Percentiles rank a stretch among this genome's conserved stretches.
phyloP scores from a whole-genome alignment of 2,888 invertebrate species.

The Drosophila emarginata region DNA sequence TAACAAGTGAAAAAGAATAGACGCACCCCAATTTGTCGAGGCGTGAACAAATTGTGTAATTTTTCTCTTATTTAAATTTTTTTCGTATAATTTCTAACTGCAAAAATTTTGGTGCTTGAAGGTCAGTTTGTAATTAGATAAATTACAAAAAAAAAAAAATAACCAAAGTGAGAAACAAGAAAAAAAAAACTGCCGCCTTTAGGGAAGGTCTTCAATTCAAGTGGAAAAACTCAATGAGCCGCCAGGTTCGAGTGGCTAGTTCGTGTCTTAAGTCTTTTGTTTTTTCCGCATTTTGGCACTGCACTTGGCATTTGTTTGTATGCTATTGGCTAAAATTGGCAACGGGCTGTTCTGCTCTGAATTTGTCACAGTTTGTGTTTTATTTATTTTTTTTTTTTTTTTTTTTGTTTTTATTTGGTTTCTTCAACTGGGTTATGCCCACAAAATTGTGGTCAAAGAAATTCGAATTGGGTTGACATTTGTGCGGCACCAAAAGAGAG shows the following conservation, averaged over 20 bases:
- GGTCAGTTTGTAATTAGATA: conserved; percentile 50
- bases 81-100: conserved; percentile 33
- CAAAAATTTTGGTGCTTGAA: conserved; percentile 47
- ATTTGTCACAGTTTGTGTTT: conserved; percentile 51
- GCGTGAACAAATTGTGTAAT: conserved; percentile 65
- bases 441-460: conserved; percentile 60
- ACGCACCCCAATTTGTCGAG: conserved; percentile 61
- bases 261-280: conserved; percentile 70
- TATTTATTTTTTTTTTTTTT: background rate
- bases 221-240: conserved; percentile 41
- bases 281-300: conserved; percentile 62
- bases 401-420: background rate
- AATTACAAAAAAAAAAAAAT: conserved; percentile 8
- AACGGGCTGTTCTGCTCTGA: conserved; percentile 48
- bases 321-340: conserved; percentile 11
- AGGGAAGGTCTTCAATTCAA: conserved; percentile 35
- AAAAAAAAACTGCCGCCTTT: conserved; percentile 4
- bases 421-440: conserved; percentile 52
- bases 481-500: conserved; percentile 68
- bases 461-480: conserved; percentile 59
- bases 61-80: conserved; percentile 22
- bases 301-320: conserved; percentile 57
- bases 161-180: no score
- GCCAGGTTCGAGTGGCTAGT: conserved; percentile 41
- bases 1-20: conserved; percentile 45